Evolutionary conservation across 2,888 invertebrate species (phyloP).

Genomic region (Acleris sparsana): DNA sequence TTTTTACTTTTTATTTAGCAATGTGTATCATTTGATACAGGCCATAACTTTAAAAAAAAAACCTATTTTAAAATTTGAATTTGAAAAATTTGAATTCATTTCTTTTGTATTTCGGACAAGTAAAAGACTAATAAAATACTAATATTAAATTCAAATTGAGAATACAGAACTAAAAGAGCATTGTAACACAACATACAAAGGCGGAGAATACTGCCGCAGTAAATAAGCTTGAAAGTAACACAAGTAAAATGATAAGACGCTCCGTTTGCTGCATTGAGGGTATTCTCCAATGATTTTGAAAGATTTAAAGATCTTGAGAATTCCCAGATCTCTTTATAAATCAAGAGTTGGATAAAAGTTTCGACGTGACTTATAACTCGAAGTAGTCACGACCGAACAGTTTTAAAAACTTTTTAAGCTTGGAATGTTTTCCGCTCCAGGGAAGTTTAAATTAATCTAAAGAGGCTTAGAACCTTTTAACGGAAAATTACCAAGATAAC

Average conservation of each 20-base stretch:
- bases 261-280: slow-evolving; percentile 2
- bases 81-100: no score
- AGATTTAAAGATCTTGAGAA: slow-evolving; percentile 26
- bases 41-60: no score
- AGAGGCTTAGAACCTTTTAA: slow-evolving; percentile 8
- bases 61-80: no score
- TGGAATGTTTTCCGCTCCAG: slow-evolving; percentile 28
- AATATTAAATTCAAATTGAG: no score
- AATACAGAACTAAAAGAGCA: background rate
- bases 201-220: background rate
- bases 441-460: slow-evolving; percentile 22
- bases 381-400: slow-evolving; percentile 33
- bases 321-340: slow-evolving; percentile 32
- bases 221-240: background rate
- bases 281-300: slow-evolving; percentile 17
- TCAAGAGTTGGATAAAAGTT: slow-evolving; percentile 27
- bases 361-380: slow-evolving; percentile 34
- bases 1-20: no score
- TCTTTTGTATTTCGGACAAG: no score
- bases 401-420: slow-evolving; percentile 27
- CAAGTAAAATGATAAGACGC: no score
- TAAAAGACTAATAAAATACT: no score
- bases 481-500: background rate
- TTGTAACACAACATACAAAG: background rate
- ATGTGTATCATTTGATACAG: no score